Evolutionary conservation across 2,113 vertebrate species (phyloP).

Genomic region (Danionella cerebrum): DNA sequence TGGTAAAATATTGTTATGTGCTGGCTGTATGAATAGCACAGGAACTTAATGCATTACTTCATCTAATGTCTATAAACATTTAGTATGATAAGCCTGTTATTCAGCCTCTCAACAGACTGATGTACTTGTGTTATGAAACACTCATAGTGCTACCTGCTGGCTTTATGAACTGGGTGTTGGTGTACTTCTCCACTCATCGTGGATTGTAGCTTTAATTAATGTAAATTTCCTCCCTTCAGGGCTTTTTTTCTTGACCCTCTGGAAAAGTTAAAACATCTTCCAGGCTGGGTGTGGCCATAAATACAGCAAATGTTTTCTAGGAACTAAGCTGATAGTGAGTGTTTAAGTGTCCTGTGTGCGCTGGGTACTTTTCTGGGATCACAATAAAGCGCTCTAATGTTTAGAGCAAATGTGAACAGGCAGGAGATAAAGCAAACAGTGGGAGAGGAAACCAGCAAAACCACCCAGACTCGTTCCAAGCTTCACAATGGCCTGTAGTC

Average conservation of each 20-base stretch:
- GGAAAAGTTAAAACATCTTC: not conserved
- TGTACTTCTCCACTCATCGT: too few relatives aligned
- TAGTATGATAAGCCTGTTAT: too few relatives aligned
- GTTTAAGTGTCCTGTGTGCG: not conserved
- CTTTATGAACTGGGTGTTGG: too few relatives aligned
- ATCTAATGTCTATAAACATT: too few relatives aligned
- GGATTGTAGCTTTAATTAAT: too few relatives aligned
- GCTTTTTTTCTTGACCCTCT: not conserved
- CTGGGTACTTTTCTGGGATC: not conserved
- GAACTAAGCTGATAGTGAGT: not conserved
- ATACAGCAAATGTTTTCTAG: constrained; percentile 7
- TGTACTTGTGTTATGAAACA: too few relatives aligned
- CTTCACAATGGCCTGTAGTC: constrained; percentile 3
- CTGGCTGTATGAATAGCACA: too few relatives aligned
- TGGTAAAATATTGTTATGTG: too few relatives aligned
- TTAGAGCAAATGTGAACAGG: not conserved
- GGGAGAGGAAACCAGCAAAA: constrained; percentile 31
- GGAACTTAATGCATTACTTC: too few relatives aligned
- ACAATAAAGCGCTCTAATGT: not conserved
- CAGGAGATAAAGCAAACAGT: constrained; percentile 12
- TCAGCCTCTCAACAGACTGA: too few relatives aligned
- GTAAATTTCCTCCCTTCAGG: not conserved
- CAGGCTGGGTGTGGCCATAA: constrained; percentile 7
- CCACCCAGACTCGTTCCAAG: constrained; percentile 23
- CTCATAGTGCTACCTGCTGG: too few relatives aligned